Base-by-base conservation (phyloP, 2,888 invertebrate genomes). In the Cataglyphis rosenhaueri region DNA sequence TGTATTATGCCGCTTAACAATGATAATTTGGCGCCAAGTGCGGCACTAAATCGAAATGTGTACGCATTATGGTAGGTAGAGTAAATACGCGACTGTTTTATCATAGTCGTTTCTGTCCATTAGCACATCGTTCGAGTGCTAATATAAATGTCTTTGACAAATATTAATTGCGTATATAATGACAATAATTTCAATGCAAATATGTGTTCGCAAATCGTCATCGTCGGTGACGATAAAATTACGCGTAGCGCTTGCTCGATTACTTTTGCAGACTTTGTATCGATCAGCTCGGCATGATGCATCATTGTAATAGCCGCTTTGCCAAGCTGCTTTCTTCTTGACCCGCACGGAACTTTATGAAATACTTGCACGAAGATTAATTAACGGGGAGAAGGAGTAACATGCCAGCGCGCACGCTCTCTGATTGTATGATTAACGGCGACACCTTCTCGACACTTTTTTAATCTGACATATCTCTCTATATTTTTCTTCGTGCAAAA, bases 351-450 rank as follows among this genome's bases (percentile, higher is more conserved):
- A 73, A 79, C 73, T 79, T 59, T 71, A 73, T 71, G 74, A 79
- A 79, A 71, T 71, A 71, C 78, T 59, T 44, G 78, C 78, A 73
- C 74, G 78, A 79, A 79, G 78, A 79, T 79, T 79, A 71, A 79
- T 79, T 79, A 79, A 79, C 74, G 59, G 32, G 59, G 38, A 8
- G 44, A 59, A 35, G 35, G 74, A 73, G 78, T 73, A 79, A 79
- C 78, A 59, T 79, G 73, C 44, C 32, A 21, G 73, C 59, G 73
- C 59, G 41, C 73, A 71, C 78, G 73, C 59, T 71, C 44, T 73
- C 78, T 65, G 74, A 75, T 75, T 66, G 57, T 73, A 44, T 44
- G 78, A 79, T 79, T 79, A 79, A 79, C 73, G 78, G 74, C 74
- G 59, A 71, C 78, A 71, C 78, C 78, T 81, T 78, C 61, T 81